phyloP scores from a whole-genome alignment of 2,888 invertebrate species.

The Amblyteles armatorius region DNA sequence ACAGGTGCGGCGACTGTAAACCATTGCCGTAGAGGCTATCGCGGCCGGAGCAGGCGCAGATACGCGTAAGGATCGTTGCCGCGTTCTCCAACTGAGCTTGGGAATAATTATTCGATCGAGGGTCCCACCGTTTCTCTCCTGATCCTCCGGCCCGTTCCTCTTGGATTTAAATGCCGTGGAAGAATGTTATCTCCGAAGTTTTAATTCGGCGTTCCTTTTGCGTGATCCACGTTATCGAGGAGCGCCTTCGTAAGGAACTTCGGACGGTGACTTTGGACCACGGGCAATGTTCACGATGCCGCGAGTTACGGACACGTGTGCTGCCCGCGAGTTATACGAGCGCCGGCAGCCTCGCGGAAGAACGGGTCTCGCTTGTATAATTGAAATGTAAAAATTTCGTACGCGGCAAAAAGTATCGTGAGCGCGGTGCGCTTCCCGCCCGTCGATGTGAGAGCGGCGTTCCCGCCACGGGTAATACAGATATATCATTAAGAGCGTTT shows the following conservation, averaged over 20 bases:
- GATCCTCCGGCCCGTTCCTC: no score
- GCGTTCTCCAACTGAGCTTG: slow-evolving; percentile 33
- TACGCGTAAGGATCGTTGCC: slow-evolving; percentile 27
- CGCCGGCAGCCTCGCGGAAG: slow-evolving; percentile 8
- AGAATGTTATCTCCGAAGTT: not conserved
- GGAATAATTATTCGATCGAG: not conserved
- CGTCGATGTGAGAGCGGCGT: slow-evolving; percentile 29
- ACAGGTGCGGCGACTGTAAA: slow-evolving; percentile 64
- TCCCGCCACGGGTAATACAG: slow-evolving; percentile 62
- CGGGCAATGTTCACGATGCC: slow-evolving; percentile 40
- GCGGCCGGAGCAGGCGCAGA: not conserved
- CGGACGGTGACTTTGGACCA: slow-evolving; percentile 20
- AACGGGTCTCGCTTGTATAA: slow-evolving; percentile 58
- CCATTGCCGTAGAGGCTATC: not conserved
- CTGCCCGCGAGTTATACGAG: slow-evolving; percentile 25
- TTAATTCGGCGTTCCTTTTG: not conserved
- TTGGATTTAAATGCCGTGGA: not conserved
- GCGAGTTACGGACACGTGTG: slow-evolving; percentile 33
- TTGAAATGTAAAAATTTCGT: slow-evolving; percentile 68
- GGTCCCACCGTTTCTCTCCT: not conserved
- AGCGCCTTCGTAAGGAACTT: not conserved
- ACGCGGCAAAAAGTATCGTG: slow-evolving; percentile 43
- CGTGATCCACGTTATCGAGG: not conserved
- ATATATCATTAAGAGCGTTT: slow-evolving; percentile 61
- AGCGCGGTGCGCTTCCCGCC: slow-evolving; percentile 26